These are phyloP conservation scores for Amblyraja radiata DNA, from an alignment of 2,797 vertebrate genomes.

Conservation along the genomic window DNA sequence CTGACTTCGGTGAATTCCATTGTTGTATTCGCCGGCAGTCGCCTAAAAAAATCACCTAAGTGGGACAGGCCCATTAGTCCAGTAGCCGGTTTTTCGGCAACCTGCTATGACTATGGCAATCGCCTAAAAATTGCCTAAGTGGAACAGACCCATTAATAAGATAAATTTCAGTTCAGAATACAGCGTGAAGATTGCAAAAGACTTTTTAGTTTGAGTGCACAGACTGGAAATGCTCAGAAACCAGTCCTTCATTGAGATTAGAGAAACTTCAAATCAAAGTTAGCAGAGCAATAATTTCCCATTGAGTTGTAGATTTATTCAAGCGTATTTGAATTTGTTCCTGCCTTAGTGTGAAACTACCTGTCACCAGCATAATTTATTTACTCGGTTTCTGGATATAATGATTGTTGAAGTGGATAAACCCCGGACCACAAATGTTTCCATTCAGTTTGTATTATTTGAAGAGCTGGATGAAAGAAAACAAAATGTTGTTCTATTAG, in stretches of 20 bases:
- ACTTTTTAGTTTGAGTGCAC: neutral
- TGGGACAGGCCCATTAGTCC: no score
- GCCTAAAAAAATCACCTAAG: no score
- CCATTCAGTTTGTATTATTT: neutral
- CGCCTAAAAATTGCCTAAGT: no score
- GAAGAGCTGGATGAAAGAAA: neutral
- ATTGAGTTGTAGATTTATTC: neutral
- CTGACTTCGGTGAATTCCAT: no score
- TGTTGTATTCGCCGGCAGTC: no score
- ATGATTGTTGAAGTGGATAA: neutral
- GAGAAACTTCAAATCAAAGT: neutral
- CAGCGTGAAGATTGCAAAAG: neutral
- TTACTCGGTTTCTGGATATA: neutral
- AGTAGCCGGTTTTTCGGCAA: no score
- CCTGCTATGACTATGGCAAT: no score
- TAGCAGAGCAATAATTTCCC: neutral
- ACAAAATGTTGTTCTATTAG: neutral
- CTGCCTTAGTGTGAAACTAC: neutral
- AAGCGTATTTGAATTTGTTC: neutral
- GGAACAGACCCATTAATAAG: neutral
- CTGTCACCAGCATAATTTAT: neutral
- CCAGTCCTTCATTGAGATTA: neutral
- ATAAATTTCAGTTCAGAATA: neutral
- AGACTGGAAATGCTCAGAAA: neutral
- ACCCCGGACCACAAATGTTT: neutral